Evolutionary conservation across 2,113 vertebrate genomes (phyloP).

Genomic region (Bettongia penicillata): DNA sequence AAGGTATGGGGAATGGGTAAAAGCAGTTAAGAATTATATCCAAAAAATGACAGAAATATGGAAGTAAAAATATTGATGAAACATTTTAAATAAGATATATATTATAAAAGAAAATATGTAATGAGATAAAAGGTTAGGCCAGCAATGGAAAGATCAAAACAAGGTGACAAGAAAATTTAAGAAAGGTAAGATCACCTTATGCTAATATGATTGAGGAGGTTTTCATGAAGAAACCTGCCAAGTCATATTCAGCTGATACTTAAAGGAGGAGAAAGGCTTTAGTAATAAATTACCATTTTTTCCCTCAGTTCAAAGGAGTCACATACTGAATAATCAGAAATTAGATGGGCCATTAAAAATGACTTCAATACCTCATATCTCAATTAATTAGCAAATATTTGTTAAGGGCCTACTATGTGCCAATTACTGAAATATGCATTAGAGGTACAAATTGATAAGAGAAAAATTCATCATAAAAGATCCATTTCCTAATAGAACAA

Average conservation of each 20-base stretch:
- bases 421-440: not conserved
- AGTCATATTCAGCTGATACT: not conserved
- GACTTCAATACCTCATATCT: not conserved
- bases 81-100: not conserved
- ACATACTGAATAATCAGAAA: not conserved
- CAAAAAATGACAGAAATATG: not conserved
- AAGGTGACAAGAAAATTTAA: not conserved
- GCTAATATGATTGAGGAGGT: not conserved
- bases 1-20: not conserved
- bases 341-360: not conserved
- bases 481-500: not conserved
- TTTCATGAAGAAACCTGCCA: not conserved
- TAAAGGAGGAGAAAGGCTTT: not conserved
- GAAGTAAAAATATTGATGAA: not conserved
- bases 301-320: not conserved
- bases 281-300: not conserved
- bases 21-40: not conserved
- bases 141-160: not conserved
- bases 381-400: not conserved
- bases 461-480: not conserved
- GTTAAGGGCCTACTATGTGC: not conserved
- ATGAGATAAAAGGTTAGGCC: not conserved
- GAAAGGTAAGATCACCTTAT: not conserved
- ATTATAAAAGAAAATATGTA: not conserved
- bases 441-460: not conserved